These are phyloP conservation scores for Bothrops jararaca DNA, from an alignment of 2,113 vertebrate species.

Conservation along the genomic window DNA sequence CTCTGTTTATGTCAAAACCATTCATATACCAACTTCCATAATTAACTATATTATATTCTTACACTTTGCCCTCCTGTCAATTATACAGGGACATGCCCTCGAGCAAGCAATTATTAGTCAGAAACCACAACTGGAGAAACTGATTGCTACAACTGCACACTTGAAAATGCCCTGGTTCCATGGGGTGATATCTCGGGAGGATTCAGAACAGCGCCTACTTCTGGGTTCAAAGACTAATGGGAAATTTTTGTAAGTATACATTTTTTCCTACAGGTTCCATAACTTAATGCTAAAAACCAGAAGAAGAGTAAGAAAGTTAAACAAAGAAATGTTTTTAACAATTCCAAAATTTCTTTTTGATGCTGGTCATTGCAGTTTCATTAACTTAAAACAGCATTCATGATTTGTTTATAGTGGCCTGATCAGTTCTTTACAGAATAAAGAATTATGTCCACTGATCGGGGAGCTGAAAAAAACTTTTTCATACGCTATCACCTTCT, in stretches of 20 bases:
- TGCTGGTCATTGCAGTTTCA: background rate
- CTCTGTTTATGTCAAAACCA: background rate
- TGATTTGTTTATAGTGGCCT: background rate
- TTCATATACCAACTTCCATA: background rate
- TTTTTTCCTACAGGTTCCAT: background rate
- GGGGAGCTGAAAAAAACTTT: background rate
- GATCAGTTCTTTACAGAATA: background rate
- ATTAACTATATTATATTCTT: background rate
- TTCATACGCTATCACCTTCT: background rate
- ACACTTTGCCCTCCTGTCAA: background rate
- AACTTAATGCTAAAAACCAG: background rate
- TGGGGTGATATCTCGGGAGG: conserved; percentile 81
- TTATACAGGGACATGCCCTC: conserved; percentile 81
- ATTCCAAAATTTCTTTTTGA: background rate
- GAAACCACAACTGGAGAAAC: conserved; percentile 92
- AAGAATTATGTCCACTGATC: background rate
- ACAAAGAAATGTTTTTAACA: background rate
- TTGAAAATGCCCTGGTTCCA: conserved; percentile 98
- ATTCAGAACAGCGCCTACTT: conserved; percentile 84
- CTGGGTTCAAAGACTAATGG: conserved; percentile 76
- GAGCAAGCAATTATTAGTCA: conserved; percentile 98
- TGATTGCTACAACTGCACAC: conserved; percentile 93
- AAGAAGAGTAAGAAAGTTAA: background rate
- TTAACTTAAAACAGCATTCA: background rate
- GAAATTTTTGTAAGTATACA: conserved; percentile 87